Base-by-base conservation (phyloP, 1,140 invertebrate genomes). In the Lineus longissimus region DNA sequence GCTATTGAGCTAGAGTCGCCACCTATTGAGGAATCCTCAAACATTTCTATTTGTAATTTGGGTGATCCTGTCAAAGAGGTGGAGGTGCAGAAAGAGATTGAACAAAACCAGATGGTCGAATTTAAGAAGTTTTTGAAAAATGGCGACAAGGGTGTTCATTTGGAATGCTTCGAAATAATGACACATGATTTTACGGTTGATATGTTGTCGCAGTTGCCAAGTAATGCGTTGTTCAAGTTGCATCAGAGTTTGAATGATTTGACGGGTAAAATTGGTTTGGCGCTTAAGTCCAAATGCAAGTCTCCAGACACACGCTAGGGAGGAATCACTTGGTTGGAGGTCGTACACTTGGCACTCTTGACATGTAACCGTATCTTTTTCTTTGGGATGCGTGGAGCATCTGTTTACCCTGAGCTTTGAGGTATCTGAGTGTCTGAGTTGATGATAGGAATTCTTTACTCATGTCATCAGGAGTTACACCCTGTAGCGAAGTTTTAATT, bases 261-360 rank as follows among this genome's bases (percentile, higher is more conserved):
- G 40, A 51, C 45, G 41, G 29, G 19, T 9, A 51, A 25, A 1
- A 43, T 61, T 33, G 60, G 25, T 9, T n/a, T 31, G 30, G 60
- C 60, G 17, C n/a, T 61, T 17, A 54, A 61, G 36, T 22, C 40
- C n/a, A 61, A 61, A 30, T 61, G 60, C 19, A n/a, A 31, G 23
- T 29, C 60, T 19, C 36, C 40, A n/a, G 27, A 7, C n/a, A 36
- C 4, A 4, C 4, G 15, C 15, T 36, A 36, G 33, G 33, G 6
- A 36, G 4, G 15, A 4, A 36, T 4, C 33, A 15, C 4, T 4
- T 15, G 15, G 15, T 36, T 15, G 15, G 33, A 36, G 15, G 33
- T n/a, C n/a, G n/a, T n/a, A n/a, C n/a, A n/a, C n/a, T n/a, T n/a
- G n/a, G n/a, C n/a, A n/a, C n/a, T n/a, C n/a, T n/a, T n/a, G n/a